phyloP scores from a whole-genome alignment of 2,888 invertebrate genomes.

The Caenorhabditis sp. region DNA sequence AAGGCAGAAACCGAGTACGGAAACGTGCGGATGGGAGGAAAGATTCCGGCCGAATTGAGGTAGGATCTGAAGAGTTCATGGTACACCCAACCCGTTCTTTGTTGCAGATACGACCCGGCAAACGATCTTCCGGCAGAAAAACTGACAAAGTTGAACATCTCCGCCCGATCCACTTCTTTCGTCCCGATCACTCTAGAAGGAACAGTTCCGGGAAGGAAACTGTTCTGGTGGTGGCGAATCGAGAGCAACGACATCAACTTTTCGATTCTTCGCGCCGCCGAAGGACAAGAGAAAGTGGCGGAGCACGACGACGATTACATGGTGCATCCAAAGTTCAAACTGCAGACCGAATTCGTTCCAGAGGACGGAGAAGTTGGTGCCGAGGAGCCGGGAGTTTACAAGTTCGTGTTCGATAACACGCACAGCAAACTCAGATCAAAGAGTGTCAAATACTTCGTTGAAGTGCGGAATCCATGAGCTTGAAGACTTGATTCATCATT shows the following conservation, averaged over 20 bases:
- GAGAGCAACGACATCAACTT: conserved; percentile 73
- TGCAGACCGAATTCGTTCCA: conserved; percentile 79
- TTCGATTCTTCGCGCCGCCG: conserved; percentile 64
- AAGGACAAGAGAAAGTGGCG: conserved; percentile 65
- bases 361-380: conserved; percentile 75
- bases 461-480: conserved; percentile 42
- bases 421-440: conserved; percentile 75
- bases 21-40: conserved; percentile 78
- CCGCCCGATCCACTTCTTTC: conserved; percentile 71
- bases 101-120: conserved; percentile 72
- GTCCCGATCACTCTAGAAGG: conserved; percentile 74
- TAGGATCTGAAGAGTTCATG: neutral
- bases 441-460: conserved; percentile 68
- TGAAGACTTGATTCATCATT: neutral
- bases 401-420: conserved; percentile 79
- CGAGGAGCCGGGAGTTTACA: conserved; percentile 76
- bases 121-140: conserved; percentile 71
- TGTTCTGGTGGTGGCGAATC: conserved; percentile 79
- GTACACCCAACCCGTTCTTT: neutral
- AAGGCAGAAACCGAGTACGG: conserved; percentile 74
- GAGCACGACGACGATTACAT: conserved; percentile 75
- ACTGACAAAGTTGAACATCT: conserved; percentile 72
- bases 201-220: conserved; percentile 64
- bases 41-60: conserved; percentile 74
- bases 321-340: conserved; percentile 75